Percentiles rank a stretch among this genome's conserved stretches.
phyloP scores from a whole-genome alignment of 2,888 invertebrate genomes.

The Eupithecia inturbata region DNA sequence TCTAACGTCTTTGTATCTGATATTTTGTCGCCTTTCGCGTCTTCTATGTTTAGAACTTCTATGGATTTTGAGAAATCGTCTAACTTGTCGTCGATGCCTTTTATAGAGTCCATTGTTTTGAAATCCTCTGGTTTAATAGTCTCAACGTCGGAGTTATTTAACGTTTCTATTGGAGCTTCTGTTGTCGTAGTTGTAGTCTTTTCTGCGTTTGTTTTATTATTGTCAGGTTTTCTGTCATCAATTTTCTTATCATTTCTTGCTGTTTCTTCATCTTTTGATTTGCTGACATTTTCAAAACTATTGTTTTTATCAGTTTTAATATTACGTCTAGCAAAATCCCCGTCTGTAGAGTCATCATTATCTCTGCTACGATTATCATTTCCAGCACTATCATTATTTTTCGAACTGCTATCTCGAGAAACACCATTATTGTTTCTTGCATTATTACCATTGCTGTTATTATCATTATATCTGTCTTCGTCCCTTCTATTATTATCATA shows the following conservation, averaged over 20 bases:
- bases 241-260: conserved; percentile 65
- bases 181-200: conserved; percentile 41
- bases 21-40: conserved; percentile 67
- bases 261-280: conserved; percentile 33
- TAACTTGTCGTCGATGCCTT: conserved; percentile 77
- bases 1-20: conserved; percentile 72
- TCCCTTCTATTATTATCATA: conserved; percentile 1
- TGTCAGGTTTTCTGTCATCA: conserved; percentile 60
- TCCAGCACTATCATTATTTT: background rate
- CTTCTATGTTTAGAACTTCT: conserved; percentile 77
- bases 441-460: conserved; percentile 10
- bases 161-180: conserved; percentile 46
- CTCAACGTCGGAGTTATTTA: conserved; percentile 59
- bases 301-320: conserved; percentile 23
- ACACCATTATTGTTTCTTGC: conserved; percentile 3
- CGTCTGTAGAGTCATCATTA: conserved; percentile 9
- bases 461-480: conserved; percentile 9
- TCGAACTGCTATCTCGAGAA: conserved; percentile 8
- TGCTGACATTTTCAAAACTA: conserved; percentile 36
- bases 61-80: conserved; percentile 73
- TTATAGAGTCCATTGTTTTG: conserved; percentile 58
- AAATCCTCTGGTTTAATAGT: conserved; percentile 53
- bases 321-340: background rate
- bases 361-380: conserved; percentile 13
- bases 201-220: conserved; percentile 49